Evolutionary conservation across 92 coral and sea anemone species (phyloP), one percentile per base, ranked within the genome.

Genomic region (Epizoanthus rinbou): DNA sequence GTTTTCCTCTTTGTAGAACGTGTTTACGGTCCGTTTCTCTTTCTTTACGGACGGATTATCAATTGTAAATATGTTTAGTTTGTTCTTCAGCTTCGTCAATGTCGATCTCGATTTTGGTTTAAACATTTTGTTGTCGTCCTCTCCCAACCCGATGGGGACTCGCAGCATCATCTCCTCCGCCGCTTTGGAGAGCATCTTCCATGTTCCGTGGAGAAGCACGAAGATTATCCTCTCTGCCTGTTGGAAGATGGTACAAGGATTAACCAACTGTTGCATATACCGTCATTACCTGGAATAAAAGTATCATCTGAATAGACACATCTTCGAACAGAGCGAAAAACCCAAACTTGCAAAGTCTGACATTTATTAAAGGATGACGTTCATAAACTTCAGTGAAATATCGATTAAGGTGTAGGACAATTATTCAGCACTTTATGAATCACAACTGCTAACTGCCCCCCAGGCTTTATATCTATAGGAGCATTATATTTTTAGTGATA

Each of bases 111-210:
- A 13, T 19, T 45, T 73, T 21, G 41, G 59, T 45, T 50, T 73
- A 8, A 8, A 28, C 3, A 7, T 17, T 3, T 19, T 7, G 59
- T 19, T 50, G 6, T 73, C 78, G 1, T 73, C 78, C 4, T 73
- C 78, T 22, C 11, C 57, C 21, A 43, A 54, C 19, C 57, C 21
- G 15, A 73, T 50, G 1, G 78, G 78, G 8, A 73, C 62, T 50
- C 78, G 50, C 31, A 73, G 57, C 78, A 73, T 73, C 78, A 73
- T 50, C 8, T 73, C 78, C 16, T 73, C 78, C 4, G 78, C 78
- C 25, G 78, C 45, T 73, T 45, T 45, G 7, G 78, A 73, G 35
- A 73, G 78, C 78, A 73, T 73, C 14, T 73, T 62, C 78, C 78
- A 73, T 3, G 78, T 45, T 45, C 59, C 78, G 16, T 73, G 78